Conservation (phyloP, 1,140 invertebrate species). For the Plectus sambesii region DNA sequence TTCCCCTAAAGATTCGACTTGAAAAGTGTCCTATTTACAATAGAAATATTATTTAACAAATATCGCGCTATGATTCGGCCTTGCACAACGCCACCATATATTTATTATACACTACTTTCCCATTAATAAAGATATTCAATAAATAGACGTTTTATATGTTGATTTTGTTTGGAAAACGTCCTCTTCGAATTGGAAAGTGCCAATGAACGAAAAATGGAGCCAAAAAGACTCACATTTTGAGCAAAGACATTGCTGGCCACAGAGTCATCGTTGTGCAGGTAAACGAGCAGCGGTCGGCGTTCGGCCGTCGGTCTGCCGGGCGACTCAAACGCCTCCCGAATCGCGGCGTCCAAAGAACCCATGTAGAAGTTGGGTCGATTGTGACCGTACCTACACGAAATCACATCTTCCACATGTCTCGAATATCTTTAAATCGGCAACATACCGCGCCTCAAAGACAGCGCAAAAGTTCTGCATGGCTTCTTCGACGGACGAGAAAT, state of each 20-base stretch:
- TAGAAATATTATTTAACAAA: no score
- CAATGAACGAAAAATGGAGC: no score
- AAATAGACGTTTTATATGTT: no score
- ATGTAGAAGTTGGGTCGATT: constrained; percentile 22
- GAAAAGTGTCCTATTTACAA: no score
- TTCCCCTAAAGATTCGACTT: no score
- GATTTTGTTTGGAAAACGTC: no score
- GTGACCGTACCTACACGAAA: constrained; percentile 23
- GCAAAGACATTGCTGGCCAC: constrained; percentile 30
- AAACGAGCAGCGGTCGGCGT: constrained; percentile 26
- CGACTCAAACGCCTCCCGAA: constrained; percentile 25
- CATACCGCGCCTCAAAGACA: constrained; percentile 28
- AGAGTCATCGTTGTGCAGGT: constrained; percentile 27
- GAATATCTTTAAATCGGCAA: constrained; percentile 4
- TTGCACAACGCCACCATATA: no score
- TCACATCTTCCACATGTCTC: no score
- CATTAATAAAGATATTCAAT: no score
- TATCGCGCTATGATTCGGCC: no score
- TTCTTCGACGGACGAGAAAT: constrained; percentile 25
- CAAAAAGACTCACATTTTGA: constrained; percentile 22
- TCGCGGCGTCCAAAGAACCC: constrained; percentile 15
- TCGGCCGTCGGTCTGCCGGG: constrained; percentile 10
- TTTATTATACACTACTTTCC: no score
- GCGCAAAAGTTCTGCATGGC: constrained; percentile 30
- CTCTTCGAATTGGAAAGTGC: no score